A percentile compares a stretch with the other conserved stretches of the same genome.
These are phyloP conservation scores for Zonotrichia leucophrys DNA, from an alignment of 2,113 vertebrate genomes.

Conservation along the genomic window DNA sequence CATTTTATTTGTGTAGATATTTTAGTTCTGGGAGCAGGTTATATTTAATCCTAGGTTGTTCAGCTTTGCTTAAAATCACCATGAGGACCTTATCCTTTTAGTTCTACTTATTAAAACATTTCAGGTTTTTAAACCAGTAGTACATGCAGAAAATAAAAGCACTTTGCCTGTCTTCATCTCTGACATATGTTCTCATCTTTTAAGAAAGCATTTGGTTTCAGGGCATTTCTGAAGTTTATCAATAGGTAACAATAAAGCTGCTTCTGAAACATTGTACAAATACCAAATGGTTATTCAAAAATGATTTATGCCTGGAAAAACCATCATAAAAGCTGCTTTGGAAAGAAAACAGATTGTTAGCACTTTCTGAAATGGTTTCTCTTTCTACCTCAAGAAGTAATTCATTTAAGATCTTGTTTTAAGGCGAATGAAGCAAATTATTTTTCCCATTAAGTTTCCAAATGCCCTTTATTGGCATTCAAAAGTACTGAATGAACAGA, in stretches of 20 bases:
- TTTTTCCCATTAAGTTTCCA: slow-evolving; percentile 55
- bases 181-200: slow-evolving; percentile 27
- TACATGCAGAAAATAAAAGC: background rate
- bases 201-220: slow-evolving; percentile 42
- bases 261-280: slow-evolving; percentile 12
- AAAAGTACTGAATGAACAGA: slow-evolving; percentile 47
- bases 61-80: background rate
- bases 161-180: slow-evolving; percentile 16
- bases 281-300: slow-evolving; percentile 62
- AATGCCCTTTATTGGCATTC: slow-evolving; percentile 39
- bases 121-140: background rate
- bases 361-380: slow-evolving; percentile 53
- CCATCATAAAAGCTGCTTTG: slow-evolving; percentile 35
- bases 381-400: slow-evolving; percentile 53
- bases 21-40: background rate
- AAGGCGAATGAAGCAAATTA: slow-evolving; percentile 68
- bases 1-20: background rate
- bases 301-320: slow-evolving; percentile 51
- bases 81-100: background rate
- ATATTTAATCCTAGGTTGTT: background rate
- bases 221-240: slow-evolving; percentile 52
- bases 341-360: slow-evolving; percentile 48
- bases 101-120: background rate
- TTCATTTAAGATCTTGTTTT: slow-evolving; percentile 58
- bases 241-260: slow-evolving; percentile 52